A percentile compares a stretch with the other conserved stretches of the same genome.
Conservation (phyloP, 1,140 invertebrate genomes). For the Macrosteles quadrilineatus region DNA sequence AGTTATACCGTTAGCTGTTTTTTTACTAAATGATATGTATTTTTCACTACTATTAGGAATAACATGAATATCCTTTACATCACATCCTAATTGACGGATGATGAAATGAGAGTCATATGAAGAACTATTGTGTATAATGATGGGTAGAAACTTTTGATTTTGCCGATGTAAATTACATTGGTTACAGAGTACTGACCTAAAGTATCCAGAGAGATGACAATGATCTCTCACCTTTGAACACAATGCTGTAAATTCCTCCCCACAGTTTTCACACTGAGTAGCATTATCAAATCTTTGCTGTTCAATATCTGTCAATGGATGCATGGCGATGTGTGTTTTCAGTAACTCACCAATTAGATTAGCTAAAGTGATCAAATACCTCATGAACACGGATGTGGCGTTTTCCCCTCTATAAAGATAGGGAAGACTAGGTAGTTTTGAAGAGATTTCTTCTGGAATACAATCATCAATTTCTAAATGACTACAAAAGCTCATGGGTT, state of each 20-base stretch:
- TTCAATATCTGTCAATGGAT: not conserved
- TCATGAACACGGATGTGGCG: constrained; percentile 3
- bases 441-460: constrained; percentile 4
- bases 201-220: constrained; percentile 21
- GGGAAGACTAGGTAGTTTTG: constrained; percentile 13
- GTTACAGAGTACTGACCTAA: constrained; percentile 6
- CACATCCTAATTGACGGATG: constrained; percentile 21
- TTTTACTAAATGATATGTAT: constrained; percentile 27
- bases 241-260: not conserved
- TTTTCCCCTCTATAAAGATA: constrained; percentile 23
- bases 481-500: constrained; percentile 26
- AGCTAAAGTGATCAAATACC: not conserved
- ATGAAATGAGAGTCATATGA: constrained; percentile 31
- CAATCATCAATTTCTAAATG: constrained; percentile 5
- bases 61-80: constrained; percentile 11
- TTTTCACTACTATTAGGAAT: constrained; percentile 29
- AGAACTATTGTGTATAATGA: constrained; percentile 20
- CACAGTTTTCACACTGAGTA: constrained; percentile 17
- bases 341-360: constrained; percentile 12
- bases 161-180: constrained; percentile 21
- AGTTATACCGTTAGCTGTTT: constrained; percentile 10
- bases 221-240: not conserved
- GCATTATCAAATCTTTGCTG: not conserved
- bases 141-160: constrained; percentile 24
- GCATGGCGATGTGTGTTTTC: not conserved